Evolutionary conservation across 2,113 vertebrate species (phyloP), one percentile per base, ranked within the genome.

Genomic region (Pachypanchax playfairii): DNA sequence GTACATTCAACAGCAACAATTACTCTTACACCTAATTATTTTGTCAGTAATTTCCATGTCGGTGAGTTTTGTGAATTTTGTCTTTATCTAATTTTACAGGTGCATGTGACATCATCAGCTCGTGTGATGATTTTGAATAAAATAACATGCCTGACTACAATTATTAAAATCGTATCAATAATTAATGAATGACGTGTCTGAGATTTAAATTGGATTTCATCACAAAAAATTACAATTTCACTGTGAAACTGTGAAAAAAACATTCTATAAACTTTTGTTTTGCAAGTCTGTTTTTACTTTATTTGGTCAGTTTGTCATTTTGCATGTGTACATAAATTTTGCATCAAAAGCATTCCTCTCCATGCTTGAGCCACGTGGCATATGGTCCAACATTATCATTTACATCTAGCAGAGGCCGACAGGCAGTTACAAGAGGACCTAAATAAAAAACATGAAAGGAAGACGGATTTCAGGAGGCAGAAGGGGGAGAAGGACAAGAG

Each of bases 401-500:
- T 72, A 58, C 50, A 70, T 75, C 28, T 48, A 56, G 38, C 20
- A 14, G 50, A 61, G 25, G 55, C 39, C 44, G 33, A 39, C 39
- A 35, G 41, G 25, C 38, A 60, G 73, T 44, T 43, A 13, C 35
- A 29, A 36, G 25, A 14, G 18, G 35, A n/a, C 8, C 17, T 36
- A 57, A 41, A 61, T 36, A 43, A 28, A 57, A 69, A 64, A 68
- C 50, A 70, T n/a, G 38, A 63, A 39, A 46, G 17, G 49, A 55
- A 65, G 79, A 80, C 82, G 67, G 62, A 77, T 89, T 79, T 79
- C 75, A 78, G 57, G 58, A 73, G 66, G 77, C 63, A 71, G 41
- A 51, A 65, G 61, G 68, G 73, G 64, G 67, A 71, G 49, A 72
- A 65, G 80, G 80, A 68, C 53, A 56, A 28, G 18, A 61, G 68